Evolutionary conservation across 92 coral and sea anemone species (phyloP), one percentile per base, ranked within the genome.

Genomic region (Phymanthus crucifer): DNA sequence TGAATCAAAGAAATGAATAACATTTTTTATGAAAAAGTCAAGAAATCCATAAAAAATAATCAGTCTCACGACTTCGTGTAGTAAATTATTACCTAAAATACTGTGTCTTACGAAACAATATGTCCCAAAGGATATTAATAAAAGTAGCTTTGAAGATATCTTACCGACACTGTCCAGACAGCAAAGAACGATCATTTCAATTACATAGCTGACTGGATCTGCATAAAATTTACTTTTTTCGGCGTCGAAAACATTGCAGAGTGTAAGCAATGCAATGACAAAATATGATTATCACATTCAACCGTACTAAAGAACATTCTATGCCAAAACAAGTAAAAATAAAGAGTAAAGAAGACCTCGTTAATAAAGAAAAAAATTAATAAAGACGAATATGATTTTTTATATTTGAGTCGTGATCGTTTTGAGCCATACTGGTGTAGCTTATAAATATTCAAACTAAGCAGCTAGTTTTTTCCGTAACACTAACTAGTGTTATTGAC

Each of bases 401-500:
- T n/a, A n/a, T n/a, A 43, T 27, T 61, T 61, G 10, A 61, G 29
- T 61, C 35, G 26, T 29, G 68, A 61, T 21, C 33, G 1, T 61
- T 4, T 21, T 50, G 5, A 10, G 48, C 48, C 1, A 10, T 38
- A 61, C 3, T 18, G 68, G 68, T 4, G 32, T 0, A 23, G 33
- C 68, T 61, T 61, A 61, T 78, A 78, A 61, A 82, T 85, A 76
- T 79, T 65, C 72, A 77, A 61, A 34, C 16, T 5, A 14, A 61
- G 10, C 29, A 3, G 10, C 27, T 19, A 19, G 14, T 61, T 24
- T 61, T 61, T 61, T 61, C 68, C 68, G 68, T 61, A 61, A 61
- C 68, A 61, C 68, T 27, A 67, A 54, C 74, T n/a, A 68, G 29
- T 27, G 47, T 71, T 52, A 54, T 38, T 37, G 34, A 61, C 23